Conservation (phyloP, 2,113 vertebrate species). For the Oenanthe oenanthe region DNA sequence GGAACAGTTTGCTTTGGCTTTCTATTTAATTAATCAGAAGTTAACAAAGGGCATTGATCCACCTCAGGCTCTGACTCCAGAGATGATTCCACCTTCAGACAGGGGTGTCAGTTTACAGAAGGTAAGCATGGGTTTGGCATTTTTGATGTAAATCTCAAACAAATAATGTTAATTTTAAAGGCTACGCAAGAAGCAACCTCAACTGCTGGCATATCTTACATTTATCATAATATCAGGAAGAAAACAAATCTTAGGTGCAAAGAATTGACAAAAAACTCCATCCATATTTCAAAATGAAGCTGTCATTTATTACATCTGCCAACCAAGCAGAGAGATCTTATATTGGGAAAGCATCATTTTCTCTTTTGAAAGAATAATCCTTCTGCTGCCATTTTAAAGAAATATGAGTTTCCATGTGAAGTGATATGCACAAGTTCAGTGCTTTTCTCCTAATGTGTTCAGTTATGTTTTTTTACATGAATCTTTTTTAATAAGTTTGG, state of each 20-base stretch:
- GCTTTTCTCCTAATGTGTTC: background rate
- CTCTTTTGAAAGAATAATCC: background rate
- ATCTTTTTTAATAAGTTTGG: background rate
- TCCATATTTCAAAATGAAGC: constrained; percentile 8
- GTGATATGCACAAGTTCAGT: background rate
- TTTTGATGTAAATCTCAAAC: background rate
- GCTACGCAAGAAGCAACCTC: background rate
- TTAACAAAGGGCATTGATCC: constrained; percentile 91
- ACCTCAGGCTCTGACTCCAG: constrained; percentile 87
- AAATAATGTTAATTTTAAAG: background rate
- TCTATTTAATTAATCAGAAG: constrained; percentile 96
- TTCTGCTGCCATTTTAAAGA: background rate
- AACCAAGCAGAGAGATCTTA: constrained; percentile 57
- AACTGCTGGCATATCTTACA: background rate
- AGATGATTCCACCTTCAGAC: constrained; percentile 97
- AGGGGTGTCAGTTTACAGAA: constrained; percentile 79
- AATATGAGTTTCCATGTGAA: background rate
- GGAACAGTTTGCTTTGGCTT: constrained; percentile 96
- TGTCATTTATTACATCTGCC: constrained; percentile 27
- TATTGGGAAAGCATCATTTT: constrained; percentile 25
- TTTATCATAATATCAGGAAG: background rate
- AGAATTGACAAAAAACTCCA: background rate
- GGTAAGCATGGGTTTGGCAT: constrained; percentile 72
- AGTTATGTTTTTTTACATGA: background rate
- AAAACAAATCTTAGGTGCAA: background rate